Base-by-base conservation (phyloP, 1,140 invertebrate species). In the Drosophila bocqueti region DNA sequence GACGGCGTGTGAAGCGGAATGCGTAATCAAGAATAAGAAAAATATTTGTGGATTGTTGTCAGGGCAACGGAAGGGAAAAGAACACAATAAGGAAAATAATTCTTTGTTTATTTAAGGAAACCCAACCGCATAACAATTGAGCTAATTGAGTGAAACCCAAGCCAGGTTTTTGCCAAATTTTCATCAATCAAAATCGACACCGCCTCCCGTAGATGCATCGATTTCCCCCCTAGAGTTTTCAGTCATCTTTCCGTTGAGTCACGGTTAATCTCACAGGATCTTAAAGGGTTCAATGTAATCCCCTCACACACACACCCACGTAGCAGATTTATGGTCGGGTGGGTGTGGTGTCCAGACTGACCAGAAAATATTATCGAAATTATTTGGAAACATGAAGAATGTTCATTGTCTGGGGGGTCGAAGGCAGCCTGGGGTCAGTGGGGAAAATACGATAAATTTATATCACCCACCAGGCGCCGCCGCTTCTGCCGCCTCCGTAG, bases 381-480 rank as follows among this genome's bases (percentile, higher is more conserved):
- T 79, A 68, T 69, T 83, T 79, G 61, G 62, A 47, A 66, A 71
- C 61, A 86, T 72, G 69, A 73, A 62, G 49, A 75, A 89, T 79
- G 63, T 81, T 82, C 59, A 76, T 71, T 82, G 68, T 81, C 68
- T 69, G 60, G 24, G 59, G 55, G 66, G 55, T 42, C 18, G 58
- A 21, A 57, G 42, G 66, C 54, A 11, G 49, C 71, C 68, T 24
- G 72, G 29, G 83, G 72, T 69, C 72, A 86, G 52, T 47, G 63
- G 71, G 60, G 61, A 62, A 79, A 77, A 47, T 71, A 62, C 67
- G 60, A 84, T 89, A 75, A 84, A 79, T 89, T 84, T 71, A 40
- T 77, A 80, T 80, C 78, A 11, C 29, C 40, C 18, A 52, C 26
- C 46, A 24, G 11, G 7, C n/a, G 2, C 38, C 9, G 2, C n/a